A percentile compares a stretch with the other conserved stretches of the same genome.
These are phyloP conservation scores for Oxyruncus cristatus DNA, from an alignment of 2,113 vertebrate genomes.

Conservation along the genomic window DNA sequence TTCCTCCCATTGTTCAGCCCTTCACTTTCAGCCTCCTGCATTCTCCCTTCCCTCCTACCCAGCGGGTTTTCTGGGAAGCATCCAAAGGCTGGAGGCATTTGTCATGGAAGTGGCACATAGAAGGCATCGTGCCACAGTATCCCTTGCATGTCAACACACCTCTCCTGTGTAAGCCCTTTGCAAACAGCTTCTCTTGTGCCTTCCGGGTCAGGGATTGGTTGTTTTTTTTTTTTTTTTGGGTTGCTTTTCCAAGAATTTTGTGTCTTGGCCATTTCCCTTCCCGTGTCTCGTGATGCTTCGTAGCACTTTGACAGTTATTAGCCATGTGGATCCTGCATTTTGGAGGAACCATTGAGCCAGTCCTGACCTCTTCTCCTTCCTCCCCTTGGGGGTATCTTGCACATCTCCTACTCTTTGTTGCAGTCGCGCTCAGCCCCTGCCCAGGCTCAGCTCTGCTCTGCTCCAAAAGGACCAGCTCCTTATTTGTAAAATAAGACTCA, in stretches of 20 bases:
- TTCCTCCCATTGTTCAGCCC: constrained; percentile 24
- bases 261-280: constrained; percentile 24
- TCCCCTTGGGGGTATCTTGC: background rate
- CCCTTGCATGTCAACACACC: background rate
- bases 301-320: background rate
- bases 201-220: background rate
- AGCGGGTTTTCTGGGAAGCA: background rate
- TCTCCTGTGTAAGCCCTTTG: background rate
- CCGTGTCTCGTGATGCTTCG: background rate
- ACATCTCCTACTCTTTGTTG: background rate
- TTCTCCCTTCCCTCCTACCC: background rate
- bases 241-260: background rate
- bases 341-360: background rate
- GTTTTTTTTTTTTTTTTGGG: background rate
- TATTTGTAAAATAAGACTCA: background rate
- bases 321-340: background rate
- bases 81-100: background rate
- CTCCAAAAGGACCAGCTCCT: background rate
- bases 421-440: background rate
- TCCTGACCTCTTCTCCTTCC: background rate
- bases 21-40: background rate
- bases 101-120: background rate
- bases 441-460: background rate
- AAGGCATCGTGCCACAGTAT: rapidly evolving
- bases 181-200: background rate